Evolutionary conservation across 1,140 invertebrate species (phyloP).

Genomic region (Homarus americanus): DNA sequence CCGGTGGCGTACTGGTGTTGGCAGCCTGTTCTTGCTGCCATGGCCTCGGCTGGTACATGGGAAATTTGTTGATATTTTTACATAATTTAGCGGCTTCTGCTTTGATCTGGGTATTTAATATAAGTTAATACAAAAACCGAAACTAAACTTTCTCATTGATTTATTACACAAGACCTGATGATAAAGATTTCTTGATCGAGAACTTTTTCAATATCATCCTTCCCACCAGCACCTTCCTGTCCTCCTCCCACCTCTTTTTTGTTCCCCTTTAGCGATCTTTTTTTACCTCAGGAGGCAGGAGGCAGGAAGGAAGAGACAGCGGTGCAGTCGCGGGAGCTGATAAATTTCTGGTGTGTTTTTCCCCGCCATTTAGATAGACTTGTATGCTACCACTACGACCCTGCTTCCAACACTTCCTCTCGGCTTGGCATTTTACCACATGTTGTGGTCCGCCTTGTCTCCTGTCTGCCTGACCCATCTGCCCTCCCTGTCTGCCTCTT

Average conservation of each 20-base stretch:
- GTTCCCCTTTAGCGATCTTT: conserved; percentile 20
- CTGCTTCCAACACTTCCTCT: no score
- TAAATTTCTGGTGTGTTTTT: conserved; percentile 62
- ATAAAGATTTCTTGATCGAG: conserved; percentile 43
- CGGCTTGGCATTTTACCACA: no score
- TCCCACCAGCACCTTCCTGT: not conserved
- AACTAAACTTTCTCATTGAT: conserved; percentile 32
- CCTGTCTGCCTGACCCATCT: no score
- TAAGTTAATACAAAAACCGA: conserved; percentile 45
- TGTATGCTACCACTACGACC: no score
- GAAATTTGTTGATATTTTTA: conserved; percentile 64
- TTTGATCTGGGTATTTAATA: conserved; percentile 44
- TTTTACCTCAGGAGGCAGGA: conserved; percentile 39
- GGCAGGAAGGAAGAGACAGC: conserved; percentile 55
- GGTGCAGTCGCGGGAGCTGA: conserved; percentile 48
- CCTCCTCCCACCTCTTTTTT: not conserved
- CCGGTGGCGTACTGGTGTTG: conserved; percentile 54
- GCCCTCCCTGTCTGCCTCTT: no score
- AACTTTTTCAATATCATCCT: conserved; percentile 59
- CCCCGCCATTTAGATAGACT: conserved; percentile 44
- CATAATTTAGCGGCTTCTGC: no score
- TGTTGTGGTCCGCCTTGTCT: no score
- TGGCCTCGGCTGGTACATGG: conserved; percentile 57
- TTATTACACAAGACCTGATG: conserved; percentile 34
- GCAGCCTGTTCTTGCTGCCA: conserved; percentile 62